Base-by-base conservation (phyloP, 2,888 invertebrate species). In the Timema podura region DNA sequence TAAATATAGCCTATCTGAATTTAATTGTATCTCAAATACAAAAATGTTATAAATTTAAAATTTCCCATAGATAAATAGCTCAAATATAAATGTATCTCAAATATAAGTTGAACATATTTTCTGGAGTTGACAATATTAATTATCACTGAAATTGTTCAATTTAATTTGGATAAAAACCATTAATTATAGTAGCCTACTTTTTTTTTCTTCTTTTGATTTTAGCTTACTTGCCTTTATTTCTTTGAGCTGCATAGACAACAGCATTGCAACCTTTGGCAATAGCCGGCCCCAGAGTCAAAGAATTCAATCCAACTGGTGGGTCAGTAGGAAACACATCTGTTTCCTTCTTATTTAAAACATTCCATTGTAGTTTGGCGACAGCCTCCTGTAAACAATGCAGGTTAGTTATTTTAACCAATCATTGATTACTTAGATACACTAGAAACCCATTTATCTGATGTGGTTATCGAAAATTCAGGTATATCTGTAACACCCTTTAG, bases 251-350 rank as follows among this genome's bases (percentile, higher is more conserved):
- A 79, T 93, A 92, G 1, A 94, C 92, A 47, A 91, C 92, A 46
- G 91, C 93, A 74, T 90, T 91, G 78, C 91, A 90, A 15, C 93
- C 93, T 80, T 93, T 91, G 7, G 89, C 91, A 75, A 94, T 89
- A 2, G 88, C 84, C 51, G 87, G 85, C 0, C 91, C 92, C 74
- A 93, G 84, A 70, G 85, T 84, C 71, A 92, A 83, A 76, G 89
- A 84, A 66, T 86, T 82, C 64, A 91, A 81, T 66, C 81, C 82
- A 9, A 86, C 80, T n/a, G 82, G 79, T 15, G 81, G 79, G 30
- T 81, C 80, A 49, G 85, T 79, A 5, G 80, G 80, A 54, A 76
- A 69, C 2, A 77, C 76, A 67, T 80, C 80, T 72, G 83, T 81
- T 67, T 82, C 80, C 73, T 82, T 82, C 66, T 83, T 82, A 71